These are phyloP conservation scores for Bradynema listronoti DNA, from an alignment of 1,140 invertebrate species.

Conservation along the genomic window DNA sequence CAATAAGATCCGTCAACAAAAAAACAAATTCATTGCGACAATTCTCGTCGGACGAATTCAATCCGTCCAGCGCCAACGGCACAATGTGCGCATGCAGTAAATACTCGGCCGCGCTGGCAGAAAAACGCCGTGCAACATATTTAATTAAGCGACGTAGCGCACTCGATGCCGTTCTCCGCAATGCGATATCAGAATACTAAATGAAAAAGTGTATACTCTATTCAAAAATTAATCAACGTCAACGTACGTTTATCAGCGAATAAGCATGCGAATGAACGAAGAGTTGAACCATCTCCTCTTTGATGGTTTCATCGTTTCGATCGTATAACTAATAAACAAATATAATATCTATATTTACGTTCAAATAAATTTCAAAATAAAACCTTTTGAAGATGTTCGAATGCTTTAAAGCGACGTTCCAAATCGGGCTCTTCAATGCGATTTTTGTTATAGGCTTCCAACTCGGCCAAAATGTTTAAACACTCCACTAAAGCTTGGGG, in stretches of 20 bases:
- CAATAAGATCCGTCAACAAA: slow-evolving; percentile 13
- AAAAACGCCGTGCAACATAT: slow-evolving; percentile 60
- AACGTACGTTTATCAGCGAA: slow-evolving; percentile 25
- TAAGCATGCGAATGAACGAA: slow-evolving; percentile 35
- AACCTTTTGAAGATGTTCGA: slow-evolving; percentile 70
- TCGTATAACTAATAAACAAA: slow-evolving; percentile 25
- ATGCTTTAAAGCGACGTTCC: slow-evolving; percentile 69
- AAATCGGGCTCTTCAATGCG: slow-evolving; percentile 88
- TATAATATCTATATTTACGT: too few species aligned
- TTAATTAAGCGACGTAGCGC: slow-evolving; percentile 67
- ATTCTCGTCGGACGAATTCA: slow-evolving; percentile 18
- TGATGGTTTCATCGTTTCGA: not conserved
- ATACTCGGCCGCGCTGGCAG: not conserved
- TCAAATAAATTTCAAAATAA: slow-evolving; percentile 64
- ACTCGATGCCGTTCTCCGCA: slow-evolving; percentile 71
- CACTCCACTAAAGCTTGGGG: not conserved
- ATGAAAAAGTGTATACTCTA: not conserved
- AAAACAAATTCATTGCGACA: slow-evolving; percentile 18
- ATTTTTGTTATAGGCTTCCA: slow-evolving; percentile 77
- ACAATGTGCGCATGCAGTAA: slow-evolving; percentile 52
- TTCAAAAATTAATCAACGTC: slow-evolving; percentile 44
- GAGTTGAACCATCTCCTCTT: slow-evolving; percentile 19
- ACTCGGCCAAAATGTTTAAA: slow-evolving; percentile 55
- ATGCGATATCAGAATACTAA: slow-evolving; percentile 66
- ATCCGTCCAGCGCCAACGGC: slow-evolving; percentile 25